These are phyloP conservation scores for Chirona hameri DNA, from an alignment of 2,888 invertebrate genomes.

Conservation along the genomic window DNA sequence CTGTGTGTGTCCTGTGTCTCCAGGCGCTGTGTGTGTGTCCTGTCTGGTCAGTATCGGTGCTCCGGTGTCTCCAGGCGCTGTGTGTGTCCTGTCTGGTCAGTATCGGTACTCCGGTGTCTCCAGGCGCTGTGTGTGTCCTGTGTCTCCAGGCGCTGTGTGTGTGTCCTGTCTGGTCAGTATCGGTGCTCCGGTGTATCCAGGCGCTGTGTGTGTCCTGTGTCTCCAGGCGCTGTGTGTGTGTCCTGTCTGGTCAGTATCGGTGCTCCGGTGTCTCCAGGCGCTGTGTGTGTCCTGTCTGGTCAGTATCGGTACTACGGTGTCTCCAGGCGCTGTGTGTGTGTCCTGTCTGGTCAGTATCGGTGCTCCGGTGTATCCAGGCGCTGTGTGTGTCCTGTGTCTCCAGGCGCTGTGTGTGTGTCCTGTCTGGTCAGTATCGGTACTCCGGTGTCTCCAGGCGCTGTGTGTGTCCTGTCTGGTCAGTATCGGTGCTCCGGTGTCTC, in stretches of 20 bases:
- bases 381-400: background rate
- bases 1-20: background rate
- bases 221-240: background rate
- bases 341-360: background rate
- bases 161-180: background rate
- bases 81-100: background rate
- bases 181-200: background rate
- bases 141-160: no score
- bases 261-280: background rate
- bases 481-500: background rate
- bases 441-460: background rate
- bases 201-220: background rate
- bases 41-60: background rate
- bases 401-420: background rate
- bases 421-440: no score
- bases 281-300: background rate
- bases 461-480: background rate
- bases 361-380: background rate
- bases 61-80: background rate
- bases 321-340: background rate
- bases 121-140: no score
- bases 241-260: background rate
- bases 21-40: background rate
- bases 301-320: background rate
- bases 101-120: background rate